These are phyloP conservation scores for Lutjanus campechanus DNA, from an alignment of 2,797 vertebrate genomes.

Conservation along the genomic window DNA sequence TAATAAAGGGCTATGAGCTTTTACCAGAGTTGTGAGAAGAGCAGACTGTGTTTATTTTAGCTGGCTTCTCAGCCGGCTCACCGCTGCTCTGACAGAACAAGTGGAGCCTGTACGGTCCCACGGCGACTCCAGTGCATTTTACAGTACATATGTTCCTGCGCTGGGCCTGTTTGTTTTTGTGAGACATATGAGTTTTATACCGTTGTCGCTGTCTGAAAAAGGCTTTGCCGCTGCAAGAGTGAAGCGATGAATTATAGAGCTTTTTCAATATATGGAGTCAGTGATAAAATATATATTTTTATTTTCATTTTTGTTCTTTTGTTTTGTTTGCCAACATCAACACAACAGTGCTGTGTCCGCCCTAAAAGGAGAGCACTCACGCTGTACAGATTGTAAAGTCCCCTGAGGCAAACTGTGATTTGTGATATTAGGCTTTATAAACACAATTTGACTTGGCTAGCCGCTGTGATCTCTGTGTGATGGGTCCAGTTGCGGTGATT, in stretches of 20 bases:
- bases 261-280: slow-evolving; percentile 26
- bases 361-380: too few relatives aligned
- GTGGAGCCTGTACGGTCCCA: slow-evolving; percentile 49
- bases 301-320: background rate
- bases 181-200: slow-evolving; percentile 48
- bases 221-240: slow-evolving; percentile 25
- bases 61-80: slow-evolving; percentile 39
- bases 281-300: slow-evolving; percentile 43
- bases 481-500: too few relatives aligned
- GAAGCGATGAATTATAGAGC: slow-evolving; percentile 52
- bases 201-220: slow-evolving; percentile 52
- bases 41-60: slow-evolving; percentile 66
- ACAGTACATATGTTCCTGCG: slow-evolving; percentile 62
- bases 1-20: slow-evolving; percentile 75
- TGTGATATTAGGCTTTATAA: too few relatives aligned
- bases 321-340: slow-evolving; percentile 15
- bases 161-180: slow-evolving; percentile 68
- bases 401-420: too few relatives aligned
- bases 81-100: slow-evolving; percentile 56
- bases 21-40: slow-evolving; percentile 70
- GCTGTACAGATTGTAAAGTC: too few relatives aligned
- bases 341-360: too few relatives aligned
- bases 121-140: slow-evolving; percentile 47
- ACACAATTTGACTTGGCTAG: too few relatives aligned
- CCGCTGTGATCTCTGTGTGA: too few relatives aligned